Conservation (phyloP, 1,140 invertebrate species). For the Drosophila subobscura region DNA sequence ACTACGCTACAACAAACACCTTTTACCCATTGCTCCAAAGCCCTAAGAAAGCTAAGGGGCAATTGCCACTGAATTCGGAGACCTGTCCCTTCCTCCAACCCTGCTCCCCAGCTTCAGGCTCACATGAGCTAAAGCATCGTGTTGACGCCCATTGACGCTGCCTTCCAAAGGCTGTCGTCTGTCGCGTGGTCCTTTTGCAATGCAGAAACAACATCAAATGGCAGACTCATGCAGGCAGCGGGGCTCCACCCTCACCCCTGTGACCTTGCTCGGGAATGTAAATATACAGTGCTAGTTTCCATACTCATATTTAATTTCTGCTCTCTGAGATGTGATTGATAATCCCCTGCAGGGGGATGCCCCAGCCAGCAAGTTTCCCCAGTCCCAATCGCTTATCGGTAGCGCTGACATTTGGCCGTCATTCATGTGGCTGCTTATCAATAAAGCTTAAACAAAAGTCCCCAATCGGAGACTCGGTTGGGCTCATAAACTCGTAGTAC, state of each 20-base stretch:
- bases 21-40: background rate
- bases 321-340: slow-evolving; percentile 18
- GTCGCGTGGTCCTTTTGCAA: slow-evolving; percentile 67
- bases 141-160: slow-evolving; percentile 64
- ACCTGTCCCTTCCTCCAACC: slow-evolving; percentile 5
- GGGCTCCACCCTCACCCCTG: background rate
- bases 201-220: slow-evolving; percentile 65
- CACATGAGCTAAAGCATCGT: slow-evolving; percentile 23
- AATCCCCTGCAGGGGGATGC: slow-evolving; percentile 39
- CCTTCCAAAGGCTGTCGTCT: slow-evolving; percentile 48
- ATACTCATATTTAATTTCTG: slow-evolving; percentile 46
- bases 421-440: slow-evolving; percentile 38
- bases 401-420: slow-evolving; percentile 47
- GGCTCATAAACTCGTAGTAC: background rate
- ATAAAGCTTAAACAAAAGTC: slow-evolving; percentile 42
- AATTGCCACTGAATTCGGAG: slow-evolving; percentile 29
- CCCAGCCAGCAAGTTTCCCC: slow-evolving; percentile 18
- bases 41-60: slow-evolving; percentile 56
- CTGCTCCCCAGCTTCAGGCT: background rate
- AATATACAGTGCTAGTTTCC: slow-evolving; percentile 42
- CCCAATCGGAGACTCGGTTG: slow-evolving; percentile 30
- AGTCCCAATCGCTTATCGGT: slow-evolving; percentile 49
- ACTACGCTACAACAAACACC: too few species aligned
- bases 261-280: slow-evolving; percentile 22
- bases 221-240: background rate